Conservation (phyloP, 2,797 vertebrate genomes). For the Sebastes vulpes region DNA sequence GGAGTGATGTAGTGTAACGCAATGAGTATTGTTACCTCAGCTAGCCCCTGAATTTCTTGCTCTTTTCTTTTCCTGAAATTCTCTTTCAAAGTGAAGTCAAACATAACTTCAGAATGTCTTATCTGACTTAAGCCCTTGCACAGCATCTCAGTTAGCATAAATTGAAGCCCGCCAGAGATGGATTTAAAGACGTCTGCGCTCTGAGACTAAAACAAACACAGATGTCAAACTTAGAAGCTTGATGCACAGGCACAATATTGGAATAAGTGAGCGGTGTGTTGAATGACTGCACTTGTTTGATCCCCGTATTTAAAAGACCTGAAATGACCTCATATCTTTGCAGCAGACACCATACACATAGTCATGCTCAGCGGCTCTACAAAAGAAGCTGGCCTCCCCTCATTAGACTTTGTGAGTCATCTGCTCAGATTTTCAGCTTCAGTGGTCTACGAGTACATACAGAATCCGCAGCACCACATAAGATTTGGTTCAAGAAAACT, state of each 20-base stretch:
- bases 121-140: conserved; percentile 18
- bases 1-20: conserved; percentile 1
- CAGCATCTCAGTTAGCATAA: conserved; percentile 23
- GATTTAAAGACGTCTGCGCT: conserved; percentile 58
- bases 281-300: conserved; percentile 26
- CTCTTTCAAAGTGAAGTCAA: conserved; percentile 16
- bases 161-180: conserved; percentile 23
- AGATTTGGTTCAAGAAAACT: conserved; percentile 1
- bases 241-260: conserved; percentile 22
- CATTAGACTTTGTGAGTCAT: conserved; percentile 38
- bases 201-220: conserved; percentile 61
- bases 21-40: background rate
- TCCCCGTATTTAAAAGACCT: conserved; percentile 30
- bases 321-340: conserved; percentile 26
- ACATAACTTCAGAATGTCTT: conserved; percentile 17
- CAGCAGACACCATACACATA: background rate
- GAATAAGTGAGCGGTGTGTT: conserved; percentile 29
- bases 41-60: background rate
- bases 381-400: conserved; percentile 15
- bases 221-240: conserved; percentile 50
- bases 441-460: background rate
- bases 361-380: background rate
- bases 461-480: background rate
- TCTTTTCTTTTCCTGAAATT: conserved; percentile 3
- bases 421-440: conserved; percentile 3